These are phyloP conservation scores for Drosophila chauvacae DNA, from an alignment of 1,140 invertebrate genomes.

Conservation along the genomic window DNA sequence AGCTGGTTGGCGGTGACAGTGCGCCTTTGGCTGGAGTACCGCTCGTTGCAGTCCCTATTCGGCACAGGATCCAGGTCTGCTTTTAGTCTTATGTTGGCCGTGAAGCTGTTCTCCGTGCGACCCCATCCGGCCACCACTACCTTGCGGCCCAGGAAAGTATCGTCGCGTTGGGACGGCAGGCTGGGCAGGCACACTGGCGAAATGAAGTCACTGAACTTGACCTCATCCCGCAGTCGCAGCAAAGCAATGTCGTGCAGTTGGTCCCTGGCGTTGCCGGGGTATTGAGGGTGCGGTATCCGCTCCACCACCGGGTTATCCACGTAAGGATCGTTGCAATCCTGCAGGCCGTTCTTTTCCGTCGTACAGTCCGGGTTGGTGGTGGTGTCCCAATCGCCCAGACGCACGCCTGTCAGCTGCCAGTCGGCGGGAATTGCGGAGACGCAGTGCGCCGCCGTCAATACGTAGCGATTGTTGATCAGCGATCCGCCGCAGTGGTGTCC, in stretches of 20 bases:
- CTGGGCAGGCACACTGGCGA: conserved; percentile 90
- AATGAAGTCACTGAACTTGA: conserved; percentile 87
- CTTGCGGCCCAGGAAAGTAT: conserved; percentile 84
- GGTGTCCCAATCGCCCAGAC: conserved; percentile 88
- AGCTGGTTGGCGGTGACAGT: conserved; percentile 84
- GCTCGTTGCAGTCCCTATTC: conserved; percentile 35
- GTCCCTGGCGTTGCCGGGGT: conserved; percentile 85
- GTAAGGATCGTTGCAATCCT: conserved; percentile 85
- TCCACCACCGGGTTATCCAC: conserved; percentile 86
- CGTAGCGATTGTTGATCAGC: conserved; percentile 88
- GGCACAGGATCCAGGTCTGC: conserved; percentile 59
- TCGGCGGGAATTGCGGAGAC: conserved; percentile 85
- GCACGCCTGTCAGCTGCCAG: conserved; percentile 84
- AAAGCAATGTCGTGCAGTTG: conserved; percentile 89
- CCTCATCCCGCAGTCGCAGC: conserved; percentile 86
- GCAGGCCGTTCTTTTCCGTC: conserved; percentile 60
- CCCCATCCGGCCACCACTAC: conserved; percentile 93
- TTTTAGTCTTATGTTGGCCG: conserved; percentile 67
- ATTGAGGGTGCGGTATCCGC: conserved; percentile 87
- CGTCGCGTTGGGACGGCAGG: conserved; percentile 75
- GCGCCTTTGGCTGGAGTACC: conserved; percentile 54
- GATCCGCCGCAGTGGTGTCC: conserved; percentile 88
- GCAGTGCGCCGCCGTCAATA: conserved; percentile 91
- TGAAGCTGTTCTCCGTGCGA: conserved; percentile 87
- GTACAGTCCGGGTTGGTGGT: conserved; percentile 86